Percentiles rank a stretch among this genome's conserved stretches.
These are phyloP conservation scores for Eubasilissa splendida DNA, from an alignment of 2,888 invertebrate genomes.

Conservation along the genomic window DNA sequence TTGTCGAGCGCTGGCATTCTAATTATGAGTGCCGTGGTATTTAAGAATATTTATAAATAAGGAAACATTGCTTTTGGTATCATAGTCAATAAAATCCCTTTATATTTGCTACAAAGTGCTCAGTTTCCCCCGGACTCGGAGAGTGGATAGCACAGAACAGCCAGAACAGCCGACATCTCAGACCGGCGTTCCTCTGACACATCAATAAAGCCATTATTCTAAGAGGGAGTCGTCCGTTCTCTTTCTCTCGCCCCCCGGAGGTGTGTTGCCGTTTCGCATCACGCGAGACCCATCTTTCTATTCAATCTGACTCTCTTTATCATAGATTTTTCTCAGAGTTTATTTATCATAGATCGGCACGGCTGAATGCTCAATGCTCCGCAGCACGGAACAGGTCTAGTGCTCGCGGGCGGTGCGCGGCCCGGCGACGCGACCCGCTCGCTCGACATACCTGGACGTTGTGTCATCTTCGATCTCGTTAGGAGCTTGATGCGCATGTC, in stretches of 20 bases:
- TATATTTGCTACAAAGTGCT: constrained; percentile 32
- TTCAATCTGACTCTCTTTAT: constrained; percentile 58
- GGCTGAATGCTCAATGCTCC: constrained; percentile 49
- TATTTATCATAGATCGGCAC: constrained; percentile 58
- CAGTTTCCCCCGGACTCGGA: constrained; percentile 39
- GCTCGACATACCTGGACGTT: constrained; percentile 40
- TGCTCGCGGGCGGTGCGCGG: background rate
- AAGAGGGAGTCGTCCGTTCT: constrained; percentile 56
- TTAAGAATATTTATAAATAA: too few relatives aligned
- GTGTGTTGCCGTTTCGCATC: constrained; percentile 53
- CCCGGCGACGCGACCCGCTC: background rate
- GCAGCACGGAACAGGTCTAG: constrained; percentile 24
- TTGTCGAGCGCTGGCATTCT: too few relatives aligned
- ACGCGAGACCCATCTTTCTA: constrained; percentile 56
- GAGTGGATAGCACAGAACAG: constrained; percentile 11
- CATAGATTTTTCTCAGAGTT: constrained; percentile 57
- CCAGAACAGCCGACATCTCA: constrained; percentile 48
- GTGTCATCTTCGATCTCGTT: constrained; percentile 50
- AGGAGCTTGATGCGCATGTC: constrained; percentile 16
- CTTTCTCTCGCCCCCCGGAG: constrained; percentile 52
- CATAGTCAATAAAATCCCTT: background rate
- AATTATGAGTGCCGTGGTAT: too few relatives aligned
- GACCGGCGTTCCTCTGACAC: constrained; percentile 54
- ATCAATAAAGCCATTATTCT: constrained; percentile 59
- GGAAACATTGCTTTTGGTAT: too few relatives aligned